phyloP scores from a whole-genome alignment of 1,140 invertebrate genomes.

The Danaus melanippus region DNA sequence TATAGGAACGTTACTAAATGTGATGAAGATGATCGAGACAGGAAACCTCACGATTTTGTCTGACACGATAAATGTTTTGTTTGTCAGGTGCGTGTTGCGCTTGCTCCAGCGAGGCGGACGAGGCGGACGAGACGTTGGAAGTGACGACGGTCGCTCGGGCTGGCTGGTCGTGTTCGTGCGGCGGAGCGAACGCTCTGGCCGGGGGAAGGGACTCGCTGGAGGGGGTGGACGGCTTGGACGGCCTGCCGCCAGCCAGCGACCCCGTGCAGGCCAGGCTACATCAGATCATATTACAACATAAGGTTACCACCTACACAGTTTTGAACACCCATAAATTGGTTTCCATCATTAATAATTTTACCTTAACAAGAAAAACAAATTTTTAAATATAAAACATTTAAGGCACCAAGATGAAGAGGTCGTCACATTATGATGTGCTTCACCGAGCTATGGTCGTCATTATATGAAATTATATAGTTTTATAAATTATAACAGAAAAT shows the following conservation, averaged over 20 bases:
- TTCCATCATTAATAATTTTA: no score
- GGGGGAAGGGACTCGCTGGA: background rate
- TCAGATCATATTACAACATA: slow-evolving; percentile 85
- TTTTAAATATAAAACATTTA: no score
- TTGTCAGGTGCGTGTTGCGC: slow-evolving; percentile 30
- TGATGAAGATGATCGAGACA: no score
- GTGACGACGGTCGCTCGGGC: slow-evolving; percentile 1
- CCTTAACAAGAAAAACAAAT: no score
- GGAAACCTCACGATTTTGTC: no score
- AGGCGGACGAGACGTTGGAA: slow-evolving; percentile 2
- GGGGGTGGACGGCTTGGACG: slow-evolving; percentile 74
- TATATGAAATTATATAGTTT: slow-evolving; percentile 1
- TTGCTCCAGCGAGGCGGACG: slow-evolving; percentile 21
- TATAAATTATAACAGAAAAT: slow-evolving; percentile 39
- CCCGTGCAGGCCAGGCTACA: slow-evolving; percentile 84
- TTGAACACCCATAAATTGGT: background rate
- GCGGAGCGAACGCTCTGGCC: background rate
- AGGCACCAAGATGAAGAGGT: background rate
- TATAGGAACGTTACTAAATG: no score
- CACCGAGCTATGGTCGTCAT: background rate
- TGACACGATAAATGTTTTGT: slow-evolving; percentile 1
- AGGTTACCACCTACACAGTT: slow-evolving; percentile 71
- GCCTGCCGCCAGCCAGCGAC: slow-evolving; percentile 83
- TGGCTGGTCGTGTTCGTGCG: slow-evolving; percentile 27
- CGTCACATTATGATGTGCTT: no score